These are phyloP conservation scores for Aleadryas rufinucha DNA, from an alignment of 2,113 vertebrate species.

Conservation along the genomic window DNA sequence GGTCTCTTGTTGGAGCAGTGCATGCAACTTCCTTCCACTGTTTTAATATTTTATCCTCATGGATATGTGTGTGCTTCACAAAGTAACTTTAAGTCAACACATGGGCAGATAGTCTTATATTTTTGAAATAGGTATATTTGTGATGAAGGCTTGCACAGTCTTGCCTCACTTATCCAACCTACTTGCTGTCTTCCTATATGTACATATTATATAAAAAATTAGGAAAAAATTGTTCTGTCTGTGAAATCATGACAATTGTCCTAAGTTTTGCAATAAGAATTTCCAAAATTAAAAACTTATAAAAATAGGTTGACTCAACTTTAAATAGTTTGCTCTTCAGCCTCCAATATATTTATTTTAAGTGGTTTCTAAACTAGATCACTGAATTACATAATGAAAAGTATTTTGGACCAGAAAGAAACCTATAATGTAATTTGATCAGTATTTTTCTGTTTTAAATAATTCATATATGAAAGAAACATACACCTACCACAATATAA, in stretches of 20 bases:
- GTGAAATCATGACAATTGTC: neutral
- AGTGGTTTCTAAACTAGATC: neutral
- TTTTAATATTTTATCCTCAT: neutral
- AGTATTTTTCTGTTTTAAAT: neutral
- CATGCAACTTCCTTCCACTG: neutral
- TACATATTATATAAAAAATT: neutral
- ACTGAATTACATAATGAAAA: neutral
- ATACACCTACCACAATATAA: neutral
- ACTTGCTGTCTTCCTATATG: neutral
- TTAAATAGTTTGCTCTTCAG: neutral
- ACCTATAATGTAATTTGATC: neutral
- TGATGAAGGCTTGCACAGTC: neutral
- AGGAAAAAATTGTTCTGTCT: neutral
- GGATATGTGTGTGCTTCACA: neutral
- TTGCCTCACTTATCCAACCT: neutral
- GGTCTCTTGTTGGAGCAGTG: neutral
- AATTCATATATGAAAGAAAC: neutral
- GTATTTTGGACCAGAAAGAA: neutral
- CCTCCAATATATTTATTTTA: neutral
- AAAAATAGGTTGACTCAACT: neutral
- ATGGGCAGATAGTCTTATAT: accelerated
- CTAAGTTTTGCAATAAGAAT: neutral
- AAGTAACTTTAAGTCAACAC: neutral
- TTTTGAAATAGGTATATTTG: neutral
- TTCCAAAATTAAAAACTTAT: neutral